Evolutionary conservation across 2,888 invertebrate genomes (phyloP).

Genomic region (Mongoloraphidia duomilia): DNA sequence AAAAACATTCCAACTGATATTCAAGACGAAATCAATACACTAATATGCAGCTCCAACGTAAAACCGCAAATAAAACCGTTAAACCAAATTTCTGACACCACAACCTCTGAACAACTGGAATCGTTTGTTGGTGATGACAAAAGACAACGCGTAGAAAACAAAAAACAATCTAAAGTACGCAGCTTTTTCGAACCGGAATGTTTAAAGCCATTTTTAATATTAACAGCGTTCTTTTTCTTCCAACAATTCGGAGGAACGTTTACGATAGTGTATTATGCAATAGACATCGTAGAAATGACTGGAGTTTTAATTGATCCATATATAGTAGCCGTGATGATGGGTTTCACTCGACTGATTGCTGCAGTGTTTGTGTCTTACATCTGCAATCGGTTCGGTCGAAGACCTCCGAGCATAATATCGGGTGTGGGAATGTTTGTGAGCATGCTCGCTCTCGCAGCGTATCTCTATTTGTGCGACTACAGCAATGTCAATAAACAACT

Average conservation of each 20-base stretch:
- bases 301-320: slow-evolving; percentile 33
- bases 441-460: slow-evolving; percentile 33
- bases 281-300: slow-evolving; percentile 33
- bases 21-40: slow-evolving; percentile 20
- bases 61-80: slow-evolving; percentile 6
- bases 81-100: too few species aligned
- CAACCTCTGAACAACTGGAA: too few species aligned
- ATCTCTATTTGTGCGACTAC: slow-evolving; percentile 24
- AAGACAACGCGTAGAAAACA: too few species aligned
- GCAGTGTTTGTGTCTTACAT: slow-evolving; percentile 30
- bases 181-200: slow-evolving; percentile 27
- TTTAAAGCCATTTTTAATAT: slow-evolving; percentile 32
- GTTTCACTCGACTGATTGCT: slow-evolving; percentile 30
- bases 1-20: slow-evolving; percentile 8
- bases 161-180: slow-evolving; percentile 15
- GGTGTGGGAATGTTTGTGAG: slow-evolving; percentile 39
- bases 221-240: slow-evolving; percentile 37
- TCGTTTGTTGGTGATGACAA: too few species aligned
- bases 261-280: slow-evolving; percentile 40
- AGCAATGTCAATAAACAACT: slow-evolving; percentile 19
- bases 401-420: slow-evolving; percentile 40
- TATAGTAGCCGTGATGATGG: slow-evolving; percentile 35
- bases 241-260: slow-evolving; percentile 43
- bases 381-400: slow-evolving; percentile 39
- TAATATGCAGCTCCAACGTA: slow-evolving; percentile 17